phyloP scores from a whole-genome alignment of 1,140 invertebrate genomes.

The Harpegnathos saltator region DNA sequence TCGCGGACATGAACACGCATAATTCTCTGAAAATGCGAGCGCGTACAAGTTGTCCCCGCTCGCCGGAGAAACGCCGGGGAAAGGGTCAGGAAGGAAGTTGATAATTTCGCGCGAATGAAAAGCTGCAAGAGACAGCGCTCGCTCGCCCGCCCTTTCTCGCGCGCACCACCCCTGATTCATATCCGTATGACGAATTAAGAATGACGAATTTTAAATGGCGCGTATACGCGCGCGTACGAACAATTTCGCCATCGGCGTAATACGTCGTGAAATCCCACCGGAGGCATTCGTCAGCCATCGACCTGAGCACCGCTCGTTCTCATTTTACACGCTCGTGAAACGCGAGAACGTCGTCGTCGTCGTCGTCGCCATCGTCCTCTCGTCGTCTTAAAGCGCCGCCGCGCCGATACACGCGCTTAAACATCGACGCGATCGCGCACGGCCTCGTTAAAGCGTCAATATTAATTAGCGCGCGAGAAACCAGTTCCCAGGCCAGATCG shows the following conservation, averaged over 20 bases:
- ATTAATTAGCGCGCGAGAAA: constrained; percentile 62
- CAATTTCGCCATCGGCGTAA: constrained; percentile 27
- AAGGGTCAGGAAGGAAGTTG: constrained; percentile 74
- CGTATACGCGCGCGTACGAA: background rate
- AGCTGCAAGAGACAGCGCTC: constrained; percentile 43
- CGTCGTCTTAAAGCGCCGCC: background rate
- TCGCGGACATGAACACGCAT: constrained; percentile 70
- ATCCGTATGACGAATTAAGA: constrained; percentile 50
- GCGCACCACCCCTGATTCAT: background rate
- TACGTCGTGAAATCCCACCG: constrained; percentile 23
- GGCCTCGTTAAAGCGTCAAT: constrained; percentile 49
- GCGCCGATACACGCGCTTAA: constrained; percentile 20
- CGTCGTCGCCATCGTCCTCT: too few relatives aligned
- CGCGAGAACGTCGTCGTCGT: background rate
- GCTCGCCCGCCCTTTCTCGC: background rate
- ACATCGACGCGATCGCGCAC: background rate
- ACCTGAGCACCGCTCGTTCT: background rate
- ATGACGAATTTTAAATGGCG: constrained; percentile 42
- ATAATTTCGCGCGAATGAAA: constrained; percentile 73
- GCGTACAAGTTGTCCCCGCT: constrained; percentile 71
- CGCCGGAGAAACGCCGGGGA: constrained; percentile 41
- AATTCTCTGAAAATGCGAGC: constrained; percentile 74
- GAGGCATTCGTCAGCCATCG: constrained; percentile 5
- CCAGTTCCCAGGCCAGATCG: constrained; percentile 19
- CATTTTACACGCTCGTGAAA: background rate